Base-by-base conservation (phyloP, 2,797 vertebrate genomes). In the Garrulus glandarius region DNA sequence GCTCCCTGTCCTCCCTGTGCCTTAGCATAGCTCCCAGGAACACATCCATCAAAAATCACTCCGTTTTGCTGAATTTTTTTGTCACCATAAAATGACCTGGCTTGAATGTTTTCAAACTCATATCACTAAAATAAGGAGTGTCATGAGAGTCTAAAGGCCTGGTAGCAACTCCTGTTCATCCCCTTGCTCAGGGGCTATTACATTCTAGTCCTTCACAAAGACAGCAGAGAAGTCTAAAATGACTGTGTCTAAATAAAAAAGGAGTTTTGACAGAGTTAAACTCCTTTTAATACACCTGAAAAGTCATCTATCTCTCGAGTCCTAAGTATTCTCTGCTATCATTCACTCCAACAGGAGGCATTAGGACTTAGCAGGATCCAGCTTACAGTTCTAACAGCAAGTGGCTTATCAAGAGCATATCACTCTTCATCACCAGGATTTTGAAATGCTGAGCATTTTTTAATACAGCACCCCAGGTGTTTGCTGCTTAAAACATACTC, bases 391-490 rank as follows among this genome's bases (percentile, higher is more conserved):
- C 92, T 92, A 95, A 91, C 90, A 92, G 90, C 92, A 93, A 94
- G 93, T 74, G 79, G 95, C 92, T 84, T 67, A 94, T 92, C 92
- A 89, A 94, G 90, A 95, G 68, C 79, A 70, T 85, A 96, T 96
- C 93, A 87, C 76, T 94, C 79, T 93, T 83, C 93, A 95, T 96
- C 93, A 95, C 84, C 24, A n/a, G 87, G 84, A 91, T 93, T 96
- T 94, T 85, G 84, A 96, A 95, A 89, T 41, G 68, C 92, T 96
- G 96, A 96, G 85, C 93, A 94, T 96, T 96, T 96, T 96, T 95
- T 96, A 96, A 96, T 96, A 93, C 87, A 94, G 75, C 90, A 95
- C 95, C 85, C 96, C 93, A 96, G 92, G 96, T 96, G 92, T 89
- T 94, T 83, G 78, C 90, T 94, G 87, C 93, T 93, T 95, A 94